A percentile compares a stretch with the other conserved stretches of the same genome.
These are phyloP conservation scores for Dasypogon diadema DNA, from an alignment of 2,888 invertebrate species.

Conservation along the genomic window DNA sequence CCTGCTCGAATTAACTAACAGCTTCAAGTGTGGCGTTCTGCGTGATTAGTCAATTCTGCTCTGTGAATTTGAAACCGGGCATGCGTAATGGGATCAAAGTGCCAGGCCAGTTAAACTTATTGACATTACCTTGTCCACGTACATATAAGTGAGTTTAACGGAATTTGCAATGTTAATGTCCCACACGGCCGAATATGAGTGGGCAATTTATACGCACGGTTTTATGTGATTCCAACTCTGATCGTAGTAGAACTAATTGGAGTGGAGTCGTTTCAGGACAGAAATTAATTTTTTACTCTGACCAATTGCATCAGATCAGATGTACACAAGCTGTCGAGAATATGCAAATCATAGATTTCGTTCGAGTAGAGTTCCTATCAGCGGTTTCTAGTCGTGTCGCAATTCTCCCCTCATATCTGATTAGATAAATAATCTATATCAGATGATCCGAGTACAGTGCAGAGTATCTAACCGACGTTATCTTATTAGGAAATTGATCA, in stretches of 20 bases:
- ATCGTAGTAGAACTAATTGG: conserved; percentile 26
- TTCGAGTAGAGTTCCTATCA: neutral
- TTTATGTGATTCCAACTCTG: neutral
- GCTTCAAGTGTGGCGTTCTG: neutral
- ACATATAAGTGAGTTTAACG: neutral
- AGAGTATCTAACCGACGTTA: neutral
- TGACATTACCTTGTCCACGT: conserved; percentile 24
- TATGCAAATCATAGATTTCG: too few relatives aligned
- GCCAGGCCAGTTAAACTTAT: conserved; percentile 12
- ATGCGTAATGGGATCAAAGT: conserved; percentile 39
- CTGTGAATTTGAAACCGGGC: neutral
- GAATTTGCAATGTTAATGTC: conserved; percentile 43
- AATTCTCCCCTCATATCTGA: neutral
- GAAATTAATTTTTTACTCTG: neutral
- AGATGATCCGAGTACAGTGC: neutral
- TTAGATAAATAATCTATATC: neutral
- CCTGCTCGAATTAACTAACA: conserved; percentile 4
- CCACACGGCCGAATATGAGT: neutral
- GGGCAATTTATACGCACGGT: conserved; percentile 25
- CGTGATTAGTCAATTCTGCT: conserved; percentile 31
- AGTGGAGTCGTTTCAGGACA: neutral
- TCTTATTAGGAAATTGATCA: neutral
- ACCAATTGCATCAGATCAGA: too few relatives aligned
- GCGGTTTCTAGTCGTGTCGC: neutral
- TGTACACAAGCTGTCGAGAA: too few relatives aligned